Conservation (phyloP, 2,797 vertebrate genomes). For the Rhynchonycteris naso region DNA sequence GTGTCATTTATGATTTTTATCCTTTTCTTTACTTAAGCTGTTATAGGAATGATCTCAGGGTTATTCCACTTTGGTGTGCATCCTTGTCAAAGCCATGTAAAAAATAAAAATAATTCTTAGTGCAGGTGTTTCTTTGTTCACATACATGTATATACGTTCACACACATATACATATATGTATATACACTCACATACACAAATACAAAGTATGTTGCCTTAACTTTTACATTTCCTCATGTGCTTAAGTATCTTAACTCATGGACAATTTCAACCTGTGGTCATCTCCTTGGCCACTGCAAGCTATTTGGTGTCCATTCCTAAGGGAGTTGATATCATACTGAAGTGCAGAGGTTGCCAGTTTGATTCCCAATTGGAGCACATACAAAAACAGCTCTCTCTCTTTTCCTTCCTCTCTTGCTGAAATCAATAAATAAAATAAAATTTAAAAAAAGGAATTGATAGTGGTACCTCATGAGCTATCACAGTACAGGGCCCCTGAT, state of each 20-base stretch:
- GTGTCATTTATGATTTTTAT: background rate
- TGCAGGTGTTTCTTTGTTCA: constrained; percentile 16
- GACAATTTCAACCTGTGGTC: background rate
- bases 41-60: background rate
- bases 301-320: background rate
- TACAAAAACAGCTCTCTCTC: too few species aligned
- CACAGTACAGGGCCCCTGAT: background rate
- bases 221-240: background rate
- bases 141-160: background rate
- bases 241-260: background rate
- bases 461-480: background rate
- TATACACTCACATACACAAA: too few species aligned
- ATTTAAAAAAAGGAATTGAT: background rate
- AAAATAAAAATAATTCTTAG: constrained; percentile 2
- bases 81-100: constrained; percentile 7
- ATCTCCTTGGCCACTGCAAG: background rate
- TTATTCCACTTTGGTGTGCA: background rate
- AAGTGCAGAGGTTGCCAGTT: too few species aligned
- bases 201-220: background rate
- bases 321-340: background rate
- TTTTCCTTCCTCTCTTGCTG: too few species aligned
- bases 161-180: background rate
- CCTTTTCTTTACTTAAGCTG: background rate
- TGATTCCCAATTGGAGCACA: too few species aligned
- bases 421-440: too few species aligned